A percentile compares a stretch with the other conserved stretches of the same genome.
Evolutionary conservation across 2,888 invertebrate species (phyloP).

Genomic region (Reticulitermes lucifugus): DNA sequence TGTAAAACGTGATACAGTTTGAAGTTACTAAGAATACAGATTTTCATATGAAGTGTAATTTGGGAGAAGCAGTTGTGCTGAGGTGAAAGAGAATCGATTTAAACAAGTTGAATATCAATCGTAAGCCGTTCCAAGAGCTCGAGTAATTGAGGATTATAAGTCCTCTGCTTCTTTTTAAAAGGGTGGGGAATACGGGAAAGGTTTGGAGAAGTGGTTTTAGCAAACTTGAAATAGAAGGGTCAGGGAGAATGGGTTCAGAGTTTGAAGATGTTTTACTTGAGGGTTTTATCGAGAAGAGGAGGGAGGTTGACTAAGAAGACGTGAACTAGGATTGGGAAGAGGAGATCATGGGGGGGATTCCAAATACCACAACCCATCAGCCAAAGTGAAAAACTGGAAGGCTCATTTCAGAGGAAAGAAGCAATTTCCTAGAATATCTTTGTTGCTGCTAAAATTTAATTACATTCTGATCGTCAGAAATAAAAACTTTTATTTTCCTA

Average conservation of each 20-base stretch:
- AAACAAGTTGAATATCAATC: slow-evolving; percentile 4
- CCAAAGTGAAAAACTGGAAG: background rate
- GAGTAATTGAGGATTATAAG: slow-evolving; percentile 26
- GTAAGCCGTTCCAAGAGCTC: background rate
- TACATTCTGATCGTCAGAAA: background rate
- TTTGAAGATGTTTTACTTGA: slow-evolving; percentile 25
- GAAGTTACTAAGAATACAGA: too few relatives aligned
- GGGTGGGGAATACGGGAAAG: background rate
- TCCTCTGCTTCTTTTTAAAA: background rate
- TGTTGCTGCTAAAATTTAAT: background rate
- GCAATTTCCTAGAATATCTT: background rate
- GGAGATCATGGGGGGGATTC: background rate
- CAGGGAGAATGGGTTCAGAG: background rate
- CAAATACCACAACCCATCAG: background rate
- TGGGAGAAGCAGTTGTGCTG: background rate
- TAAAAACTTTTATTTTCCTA: too few relatives aligned
- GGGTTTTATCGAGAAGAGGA: slow-evolving; percentile 12
- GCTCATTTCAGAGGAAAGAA: background rate
- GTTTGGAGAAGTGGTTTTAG: slow-evolving; percentile 1
- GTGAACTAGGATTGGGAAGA: background rate
- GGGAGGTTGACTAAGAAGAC: background rate
- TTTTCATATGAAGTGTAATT: background rate
- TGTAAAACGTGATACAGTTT: too few relatives aligned
- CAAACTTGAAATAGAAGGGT: background rate
- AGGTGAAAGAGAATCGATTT: slow-evolving; percentile 14